phyloP scores from a whole-genome alignment of 2,797 vertebrate genomes.

The Sebastes taczanowskii region DNA sequence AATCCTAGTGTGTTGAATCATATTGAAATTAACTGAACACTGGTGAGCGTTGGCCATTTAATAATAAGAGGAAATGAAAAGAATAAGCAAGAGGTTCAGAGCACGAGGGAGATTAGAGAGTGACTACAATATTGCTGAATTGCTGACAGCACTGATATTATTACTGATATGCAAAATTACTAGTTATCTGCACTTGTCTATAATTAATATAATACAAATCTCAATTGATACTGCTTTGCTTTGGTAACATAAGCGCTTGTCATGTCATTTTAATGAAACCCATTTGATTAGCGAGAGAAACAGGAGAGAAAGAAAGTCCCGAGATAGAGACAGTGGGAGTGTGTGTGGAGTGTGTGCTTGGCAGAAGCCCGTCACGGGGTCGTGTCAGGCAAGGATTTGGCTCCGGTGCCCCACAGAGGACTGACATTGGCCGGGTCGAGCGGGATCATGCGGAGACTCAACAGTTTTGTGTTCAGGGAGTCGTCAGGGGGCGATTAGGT shows the following conservation, averaged over 20 bases:
- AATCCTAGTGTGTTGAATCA: conserved; percentile 15
- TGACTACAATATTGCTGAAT: conserved; percentile 9
- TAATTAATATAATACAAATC: conserved; percentile 26
- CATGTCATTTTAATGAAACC: conserved; percentile 11
- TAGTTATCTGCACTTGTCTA: conserved; percentile 26
- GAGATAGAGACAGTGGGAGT: not conserved
- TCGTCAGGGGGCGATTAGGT: not conserved
- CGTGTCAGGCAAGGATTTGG: not conserved
- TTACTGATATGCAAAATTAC: conserved; percentile 13
- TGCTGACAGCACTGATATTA: conserved; percentile 30
- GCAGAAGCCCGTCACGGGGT: not conserved
- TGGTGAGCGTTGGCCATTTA: conserved; percentile 10
- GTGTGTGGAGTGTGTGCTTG: not conserved
- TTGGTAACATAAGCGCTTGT: not conserved
- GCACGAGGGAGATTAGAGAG: conserved; percentile 14
- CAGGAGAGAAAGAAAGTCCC: not conserved
- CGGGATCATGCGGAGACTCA: conserved; percentile 5
- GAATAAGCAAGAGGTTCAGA: conserved; percentile 12
- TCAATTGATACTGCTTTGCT: not conserved
- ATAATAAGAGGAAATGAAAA: conserved; percentile 46
- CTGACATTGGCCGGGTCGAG: not conserved
- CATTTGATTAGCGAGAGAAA: not conserved
- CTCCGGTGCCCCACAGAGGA: not conserved
- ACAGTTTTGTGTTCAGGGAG: not conserved
- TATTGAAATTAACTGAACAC: conserved; percentile 28